Conservation (phyloP, 2,888 invertebrate genomes). For the Leptinotarsa juncta region DNA sequence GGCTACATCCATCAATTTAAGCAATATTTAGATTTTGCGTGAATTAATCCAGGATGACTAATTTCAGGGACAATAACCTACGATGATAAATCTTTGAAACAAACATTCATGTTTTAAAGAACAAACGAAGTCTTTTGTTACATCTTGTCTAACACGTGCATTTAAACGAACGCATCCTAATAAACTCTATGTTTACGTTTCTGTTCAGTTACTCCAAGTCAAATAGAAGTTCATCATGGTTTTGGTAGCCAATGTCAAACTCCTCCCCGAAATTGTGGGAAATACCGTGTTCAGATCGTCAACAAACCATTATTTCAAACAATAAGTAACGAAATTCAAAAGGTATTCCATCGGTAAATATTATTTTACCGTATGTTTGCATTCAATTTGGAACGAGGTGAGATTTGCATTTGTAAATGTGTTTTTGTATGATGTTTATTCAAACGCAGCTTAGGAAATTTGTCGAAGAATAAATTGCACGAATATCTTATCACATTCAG, state of each 20-base stretch:
- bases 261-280: not conserved
- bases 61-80: no score
- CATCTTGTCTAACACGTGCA: not conserved
- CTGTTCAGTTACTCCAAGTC: not conserved
- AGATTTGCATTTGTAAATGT: not conserved
- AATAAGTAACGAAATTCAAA: constrained; percentile 15
- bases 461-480: not conserved
- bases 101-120: not conserved
- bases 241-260: not conserved
- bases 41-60: no score
- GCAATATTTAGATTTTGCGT: no score
- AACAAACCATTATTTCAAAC: constrained; percentile 3
- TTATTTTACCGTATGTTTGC: constrained; percentile 15
- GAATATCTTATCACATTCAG: not conserved
- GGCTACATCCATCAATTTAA: no score
- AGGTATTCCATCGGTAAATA: constrained; percentile 20
- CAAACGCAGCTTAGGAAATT: not conserved
- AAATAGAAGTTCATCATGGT: not conserved
- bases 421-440: constrained; percentile 12
- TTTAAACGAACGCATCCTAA: not conserved
- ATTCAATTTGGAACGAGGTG: constrained; percentile 25
- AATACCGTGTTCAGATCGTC: not conserved
- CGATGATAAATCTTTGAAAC: no score
- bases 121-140: not conserved
- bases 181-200: not conserved